Conservation (phyloP, 1,140 invertebrate species). For the Drosophila nannoptera region DNA sequence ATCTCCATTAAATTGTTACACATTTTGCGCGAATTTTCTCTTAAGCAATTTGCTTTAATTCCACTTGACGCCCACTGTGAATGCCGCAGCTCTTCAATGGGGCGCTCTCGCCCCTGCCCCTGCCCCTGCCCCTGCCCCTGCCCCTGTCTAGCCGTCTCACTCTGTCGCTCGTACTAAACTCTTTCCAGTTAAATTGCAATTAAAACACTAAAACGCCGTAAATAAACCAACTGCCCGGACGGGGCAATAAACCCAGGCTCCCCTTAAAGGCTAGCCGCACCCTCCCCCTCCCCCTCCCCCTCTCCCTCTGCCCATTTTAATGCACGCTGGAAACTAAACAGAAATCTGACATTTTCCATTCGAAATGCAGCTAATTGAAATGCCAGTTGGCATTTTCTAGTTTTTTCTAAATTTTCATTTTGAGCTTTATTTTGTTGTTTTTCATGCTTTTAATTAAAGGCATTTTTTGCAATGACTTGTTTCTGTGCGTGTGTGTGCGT, state of each 20-base stretch:
- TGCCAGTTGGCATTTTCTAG: slow-evolving; percentile 50
- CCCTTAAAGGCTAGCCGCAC: slow-evolving; percentile 14
- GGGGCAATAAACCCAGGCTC: slow-evolving; percentile 26
- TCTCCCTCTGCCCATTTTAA: neutral
- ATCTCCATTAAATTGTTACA: slow-evolving; percentile 11
- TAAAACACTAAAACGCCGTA: slow-evolving; percentile 43
- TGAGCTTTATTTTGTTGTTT: slow-evolving; percentile 19
- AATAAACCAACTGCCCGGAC: slow-evolving; percentile 19
- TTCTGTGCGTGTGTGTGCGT: slow-evolving; percentile 28
- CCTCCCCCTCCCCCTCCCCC: neutral
- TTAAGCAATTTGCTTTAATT: slow-evolving; percentile 21
- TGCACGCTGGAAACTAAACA: slow-evolving; percentile 49
- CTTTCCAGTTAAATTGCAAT: slow-evolving; percentile 67
- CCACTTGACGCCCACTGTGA: slow-evolving; percentile 19
- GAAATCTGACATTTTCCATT: slow-evolving; percentile 53
- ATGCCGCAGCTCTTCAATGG: slow-evolving; percentile 21
- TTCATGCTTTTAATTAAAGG: slow-evolving; percentile 54
- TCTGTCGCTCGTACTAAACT: slow-evolving; percentile 51
- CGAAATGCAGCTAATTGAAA: slow-evolving; percentile 68
- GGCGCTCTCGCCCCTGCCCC: neutral
- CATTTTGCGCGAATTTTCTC: slow-evolving; percentile 8
- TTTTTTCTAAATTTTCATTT: slow-evolving; percentile 22
- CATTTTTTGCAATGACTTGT: slow-evolving; percentile 58
- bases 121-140: neutral
- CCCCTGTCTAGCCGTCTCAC: neutral